A percentile compares a stretch with the other conserved stretches of the same genome.
These are phyloP conservation scores for Crematogaster levior DNA, from an alignment of 2,888 invertebrate genomes.

Conservation along the genomic window DNA sequence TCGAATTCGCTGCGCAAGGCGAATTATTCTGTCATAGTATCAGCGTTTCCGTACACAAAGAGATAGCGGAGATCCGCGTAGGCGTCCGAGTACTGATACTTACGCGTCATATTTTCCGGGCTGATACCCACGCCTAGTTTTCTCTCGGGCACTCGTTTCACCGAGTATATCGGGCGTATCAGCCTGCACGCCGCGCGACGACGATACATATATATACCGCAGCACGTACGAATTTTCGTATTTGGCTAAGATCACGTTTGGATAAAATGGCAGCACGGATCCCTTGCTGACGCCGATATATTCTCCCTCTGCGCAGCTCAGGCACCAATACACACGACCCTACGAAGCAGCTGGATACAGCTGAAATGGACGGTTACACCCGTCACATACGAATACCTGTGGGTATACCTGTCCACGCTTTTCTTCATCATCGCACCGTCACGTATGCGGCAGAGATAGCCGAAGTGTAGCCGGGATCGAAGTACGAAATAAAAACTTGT, in stretches of 20 bases:
- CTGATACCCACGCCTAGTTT: constrained; percentile 62
- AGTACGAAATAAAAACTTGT: constrained; percentile 29
- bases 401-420: constrained; percentile 62
- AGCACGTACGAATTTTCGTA: constrained; percentile 84
- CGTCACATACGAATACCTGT: constrained; percentile 54
- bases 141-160: constrained; percentile 34
- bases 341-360: constrained; percentile 50
- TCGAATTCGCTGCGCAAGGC: not conserved
- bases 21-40: constrained; percentile 19
- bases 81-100: constrained; percentile 61
- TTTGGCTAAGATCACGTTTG: constrained; percentile 84
- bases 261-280: constrained; percentile 83
- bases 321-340: constrained; percentile 18
- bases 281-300: constrained; percentile 77
- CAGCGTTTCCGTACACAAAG: not conserved
- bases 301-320: constrained; percentile 62
- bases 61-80: constrained; percentile 60
- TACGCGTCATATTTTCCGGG: constrained; percentile 70
- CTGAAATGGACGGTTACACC: constrained; percentile 8
- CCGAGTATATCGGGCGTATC: constrained; percentile 57
- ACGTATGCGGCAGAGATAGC: constrained; percentile 64
- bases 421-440: constrained; percentile 67
- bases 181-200: constrained; percentile 45
- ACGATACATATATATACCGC: constrained; percentile 70
- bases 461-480: constrained; percentile 30